Conservation (phyloP, 2,113 vertebrate genomes). For the Bufo gargarizans region DNA sequence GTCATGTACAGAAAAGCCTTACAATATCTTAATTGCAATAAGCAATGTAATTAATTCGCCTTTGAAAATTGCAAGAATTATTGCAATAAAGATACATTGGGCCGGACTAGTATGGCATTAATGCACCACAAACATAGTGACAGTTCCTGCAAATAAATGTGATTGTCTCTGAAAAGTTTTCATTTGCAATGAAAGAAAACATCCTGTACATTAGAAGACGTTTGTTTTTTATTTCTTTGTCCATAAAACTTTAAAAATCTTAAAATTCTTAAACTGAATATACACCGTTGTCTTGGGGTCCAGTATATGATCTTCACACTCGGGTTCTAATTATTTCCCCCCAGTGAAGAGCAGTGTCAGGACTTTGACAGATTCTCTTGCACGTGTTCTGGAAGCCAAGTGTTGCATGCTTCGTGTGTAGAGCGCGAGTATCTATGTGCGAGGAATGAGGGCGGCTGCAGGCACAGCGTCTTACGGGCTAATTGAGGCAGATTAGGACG, state of each 20-base stretch:
- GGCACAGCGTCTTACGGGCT: conserved; percentile 64
- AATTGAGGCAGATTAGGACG: conserved; percentile 86
- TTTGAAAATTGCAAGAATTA: too few relatives aligned
- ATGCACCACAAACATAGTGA: not conserved
- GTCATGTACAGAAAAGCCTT: too few relatives aligned
- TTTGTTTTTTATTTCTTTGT: not conserved
- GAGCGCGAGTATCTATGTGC: not conserved
- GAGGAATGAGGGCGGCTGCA: not conserved
- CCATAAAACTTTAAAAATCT: not conserved
- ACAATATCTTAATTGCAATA: too few relatives aligned
- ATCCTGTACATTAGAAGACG: not conserved
- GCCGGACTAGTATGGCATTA: too few relatives aligned
- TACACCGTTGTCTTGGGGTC: too few relatives aligned
- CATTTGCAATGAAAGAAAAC: too few relatives aligned
- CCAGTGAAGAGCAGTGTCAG: not conserved
- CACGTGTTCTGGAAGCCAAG: conserved; percentile 19
- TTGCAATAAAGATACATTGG: too few relatives aligned
- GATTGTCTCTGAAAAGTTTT: too few relatives aligned
- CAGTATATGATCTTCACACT: not conserved
- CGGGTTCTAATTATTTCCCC: not conserved
- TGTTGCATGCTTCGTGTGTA: not conserved
- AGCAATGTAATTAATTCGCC: too few relatives aligned
- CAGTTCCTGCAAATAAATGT: not conserved
- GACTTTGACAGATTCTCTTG: not conserved
- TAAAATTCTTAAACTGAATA: not conserved